These are phyloP conservation scores for Speoplatyrhinus poulsoni DNA, from an alignment of 2,113 vertebrate species.

Conservation along the genomic window DNA sequence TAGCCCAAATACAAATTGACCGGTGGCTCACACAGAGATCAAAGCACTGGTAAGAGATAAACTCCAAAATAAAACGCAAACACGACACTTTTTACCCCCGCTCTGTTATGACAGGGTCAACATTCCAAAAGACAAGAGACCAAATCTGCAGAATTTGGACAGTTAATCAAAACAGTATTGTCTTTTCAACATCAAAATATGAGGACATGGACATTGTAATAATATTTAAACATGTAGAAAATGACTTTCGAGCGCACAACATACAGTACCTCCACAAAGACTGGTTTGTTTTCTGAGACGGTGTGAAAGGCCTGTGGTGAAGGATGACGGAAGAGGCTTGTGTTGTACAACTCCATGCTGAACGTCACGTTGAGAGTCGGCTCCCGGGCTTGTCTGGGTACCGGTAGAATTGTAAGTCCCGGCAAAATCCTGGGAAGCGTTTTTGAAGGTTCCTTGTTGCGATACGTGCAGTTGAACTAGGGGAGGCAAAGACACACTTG, in stretches of 20 bases:
- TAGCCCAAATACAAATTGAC: slow-evolving; percentile 41
- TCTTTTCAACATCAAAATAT: neutral
- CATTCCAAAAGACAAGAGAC: slow-evolving; percentile 14
- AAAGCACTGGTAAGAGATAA: slow-evolving; percentile 16
- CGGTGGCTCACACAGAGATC: slow-evolving; percentile 26
- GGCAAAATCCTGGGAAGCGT: neutral
- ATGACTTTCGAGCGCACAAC: neutral
- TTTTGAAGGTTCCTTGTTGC: slow-evolving; percentile 35
- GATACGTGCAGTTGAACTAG: slow-evolving; percentile 92
- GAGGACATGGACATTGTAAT: neutral
- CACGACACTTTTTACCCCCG: slow-evolving; percentile 8
- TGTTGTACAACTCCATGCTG: slow-evolving; percentile 86
- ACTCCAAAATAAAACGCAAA: slow-evolving; percentile 36
- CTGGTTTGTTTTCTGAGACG: slow-evolving; percentile 78
- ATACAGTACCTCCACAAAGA: slow-evolving; percentile 88
- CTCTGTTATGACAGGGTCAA: slow-evolving; percentile 11
- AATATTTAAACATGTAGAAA: neutral
- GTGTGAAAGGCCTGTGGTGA: slow-evolving; percentile 80
- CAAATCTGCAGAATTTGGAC: neutral
- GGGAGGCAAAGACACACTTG: slow-evolving; percentile 32
- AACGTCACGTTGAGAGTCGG: slow-evolving; percentile 78
- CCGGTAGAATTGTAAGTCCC: slow-evolving; percentile 12
- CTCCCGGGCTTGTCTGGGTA: slow-evolving; percentile 9
- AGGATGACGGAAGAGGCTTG: slow-evolving; percentile 72
- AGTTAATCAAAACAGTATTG: neutral